phyloP scores from a whole-genome alignment of 2,113 vertebrate genomes.

The Urocitellus parryii region DNA sequence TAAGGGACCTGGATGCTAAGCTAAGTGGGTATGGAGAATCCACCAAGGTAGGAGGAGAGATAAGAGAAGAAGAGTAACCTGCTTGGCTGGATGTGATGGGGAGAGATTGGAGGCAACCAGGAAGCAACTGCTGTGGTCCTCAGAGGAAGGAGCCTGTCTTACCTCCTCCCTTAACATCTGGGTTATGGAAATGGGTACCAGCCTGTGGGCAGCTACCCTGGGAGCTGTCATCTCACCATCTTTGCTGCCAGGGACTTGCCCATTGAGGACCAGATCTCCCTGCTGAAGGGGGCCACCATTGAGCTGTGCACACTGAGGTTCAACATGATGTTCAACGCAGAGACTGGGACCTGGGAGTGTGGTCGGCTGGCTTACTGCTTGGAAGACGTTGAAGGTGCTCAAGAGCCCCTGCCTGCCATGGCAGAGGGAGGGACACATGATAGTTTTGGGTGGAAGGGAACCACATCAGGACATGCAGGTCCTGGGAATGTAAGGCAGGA shows the following conservation, averaged over 20 bases:
- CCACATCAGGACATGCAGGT: fast-evolving
- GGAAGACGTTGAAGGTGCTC: conserved; percentile 79
- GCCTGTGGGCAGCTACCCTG: background rate
- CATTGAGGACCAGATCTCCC: conserved; percentile 87
- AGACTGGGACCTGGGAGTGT: conserved; percentile 84
- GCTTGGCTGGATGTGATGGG: background rate
- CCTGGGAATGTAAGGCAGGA: background rate
- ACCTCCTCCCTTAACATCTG: background rate
- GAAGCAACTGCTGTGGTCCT: background rate
- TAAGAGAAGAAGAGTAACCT: background rate
- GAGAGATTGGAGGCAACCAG: background rate
- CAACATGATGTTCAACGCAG: conserved; percentile 85
- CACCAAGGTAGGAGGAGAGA: background rate
- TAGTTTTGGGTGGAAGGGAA: background rate
- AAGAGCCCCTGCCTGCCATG: background rate
- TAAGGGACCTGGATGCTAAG: background rate
- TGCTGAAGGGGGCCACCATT: conserved; percentile 86
- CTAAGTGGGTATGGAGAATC: background rate
- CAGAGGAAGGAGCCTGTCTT: background rate
- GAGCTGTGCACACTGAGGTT: conserved; percentile 85
- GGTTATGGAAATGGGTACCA: background rate
- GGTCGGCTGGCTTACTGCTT: conserved; percentile 85
- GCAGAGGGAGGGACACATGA: background rate
- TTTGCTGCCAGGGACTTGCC: conserved; percentile 79
- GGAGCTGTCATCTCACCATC: background rate